Conservation (phyloP, 2,888 invertebrate genomes). For the Hyalella azteca region DNA sequence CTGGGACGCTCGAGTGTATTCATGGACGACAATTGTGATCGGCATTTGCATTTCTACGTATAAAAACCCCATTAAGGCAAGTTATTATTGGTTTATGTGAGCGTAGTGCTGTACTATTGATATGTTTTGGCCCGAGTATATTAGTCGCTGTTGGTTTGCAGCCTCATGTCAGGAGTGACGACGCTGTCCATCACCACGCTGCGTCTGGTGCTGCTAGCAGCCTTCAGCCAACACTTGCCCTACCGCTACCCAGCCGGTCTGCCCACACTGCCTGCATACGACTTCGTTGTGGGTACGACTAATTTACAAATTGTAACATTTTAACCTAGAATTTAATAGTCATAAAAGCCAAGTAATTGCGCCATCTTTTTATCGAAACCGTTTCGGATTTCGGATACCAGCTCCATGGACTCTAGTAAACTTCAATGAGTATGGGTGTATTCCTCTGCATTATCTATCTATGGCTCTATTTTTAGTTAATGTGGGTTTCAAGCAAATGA, state of each 20-base stretch:
- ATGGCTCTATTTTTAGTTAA: too few species aligned
- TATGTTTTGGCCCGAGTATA: too few species aligned
- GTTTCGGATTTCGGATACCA: neutral
- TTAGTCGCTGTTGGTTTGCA: neutral
- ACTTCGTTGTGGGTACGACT: conserved; percentile 10
- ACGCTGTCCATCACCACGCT: neutral
- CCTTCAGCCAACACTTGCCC: conserved; percentile 2
- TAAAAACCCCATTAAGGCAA: too few species aligned
- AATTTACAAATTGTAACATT: neutral
- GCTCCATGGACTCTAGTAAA: neutral
- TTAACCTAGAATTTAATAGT: neutral
- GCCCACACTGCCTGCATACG: neutral
- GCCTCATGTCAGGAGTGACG: conserved; percentile 9
- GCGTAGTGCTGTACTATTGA: too few species aligned
- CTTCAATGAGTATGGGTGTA: neutral
- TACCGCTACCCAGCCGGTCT: neutral
- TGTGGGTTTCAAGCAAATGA: too few species aligned
- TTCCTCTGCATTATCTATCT: neutral
- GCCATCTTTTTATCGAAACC: neutral
- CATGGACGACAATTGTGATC: too few species aligned
- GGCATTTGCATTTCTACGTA: too few species aligned
- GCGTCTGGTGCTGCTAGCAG: neutral
- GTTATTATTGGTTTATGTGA: too few species aligned
- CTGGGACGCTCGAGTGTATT: too few species aligned
- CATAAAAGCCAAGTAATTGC: neutral